phyloP scores from a whole-genome alignment of 1,140 invertebrate species.

The Drosophila busckii region DNA sequence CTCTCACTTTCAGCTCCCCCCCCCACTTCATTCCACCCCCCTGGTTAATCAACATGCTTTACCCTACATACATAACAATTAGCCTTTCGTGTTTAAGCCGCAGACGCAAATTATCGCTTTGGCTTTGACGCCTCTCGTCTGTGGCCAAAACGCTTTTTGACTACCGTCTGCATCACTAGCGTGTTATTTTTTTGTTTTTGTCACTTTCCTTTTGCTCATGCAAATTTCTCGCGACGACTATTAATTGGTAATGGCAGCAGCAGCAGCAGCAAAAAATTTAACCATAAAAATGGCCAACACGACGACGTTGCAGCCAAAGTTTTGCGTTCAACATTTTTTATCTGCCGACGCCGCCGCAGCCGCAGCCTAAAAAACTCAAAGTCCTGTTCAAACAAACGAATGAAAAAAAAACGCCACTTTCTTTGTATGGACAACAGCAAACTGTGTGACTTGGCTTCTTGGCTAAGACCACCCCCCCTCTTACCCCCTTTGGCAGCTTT shows the following conservation, averaged over 20 bases:
- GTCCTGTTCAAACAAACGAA: no score
- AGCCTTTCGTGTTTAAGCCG: conserved; percentile 35
- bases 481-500: conserved; percentile 27
- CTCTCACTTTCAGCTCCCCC: conserved; percentile 45
- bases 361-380: conserved; percentile 24
- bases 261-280: conserved; percentile 37
- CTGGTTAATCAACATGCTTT: background rate
- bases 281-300: conserved; percentile 67
- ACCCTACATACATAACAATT: conserved; percentile 63
- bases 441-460: no score
- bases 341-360: no score
- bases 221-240: conserved; percentile 73
- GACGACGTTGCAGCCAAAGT: background rate
- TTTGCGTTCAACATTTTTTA: conserved; percentile 14
- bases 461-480: no score
- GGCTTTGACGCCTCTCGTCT: conserved; percentile 44
- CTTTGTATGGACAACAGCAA: no score
- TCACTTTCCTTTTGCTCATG: conserved; percentile 72
- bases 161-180: conserved; percentile 18
- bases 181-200: conserved; percentile 36
- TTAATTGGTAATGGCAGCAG: conserved; percentile 71
- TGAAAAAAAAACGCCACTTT: no score
- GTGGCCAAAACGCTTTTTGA: conserved; percentile 41
- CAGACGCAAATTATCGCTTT: conserved; percentile 54
- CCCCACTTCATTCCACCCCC: background rate